Base-by-base conservation (phyloP, 2,113 vertebrate genomes). In the Chrysemys picta region DNA sequence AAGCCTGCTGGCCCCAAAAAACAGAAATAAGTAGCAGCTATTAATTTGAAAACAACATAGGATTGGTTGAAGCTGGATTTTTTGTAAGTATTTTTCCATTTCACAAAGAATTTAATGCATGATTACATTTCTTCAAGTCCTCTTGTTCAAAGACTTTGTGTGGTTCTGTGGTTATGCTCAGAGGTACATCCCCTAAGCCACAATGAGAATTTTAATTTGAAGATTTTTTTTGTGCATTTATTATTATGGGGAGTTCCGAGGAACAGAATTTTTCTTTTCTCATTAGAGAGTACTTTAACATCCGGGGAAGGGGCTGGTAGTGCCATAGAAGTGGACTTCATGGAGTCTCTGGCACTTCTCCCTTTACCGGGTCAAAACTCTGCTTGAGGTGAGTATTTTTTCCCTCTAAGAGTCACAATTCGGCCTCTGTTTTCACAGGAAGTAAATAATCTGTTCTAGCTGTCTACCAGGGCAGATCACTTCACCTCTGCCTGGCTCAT, bases 391-490 rank as follows among this genome's bases (percentile, higher is more conserved):
- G 8, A 7, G 35, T n/a, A n/a, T n/a, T n/a, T 69, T n/a, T 69
- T 69, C 17, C 65, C 65, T 69, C 35, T 69, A 69, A 83, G 24
- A 22, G 50, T 91, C 80, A 56, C 25, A 54, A 8, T 12, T 4
- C 7, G 1, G 6, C 85, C 9, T 78, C 5, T 31, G 62, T 0
- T 53, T 91, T 86, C n/a, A 57, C 12, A 0, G 0, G 12, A 19
- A 29, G 53, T 35, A 91, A 75, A 29, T 14, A 65, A 9, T 35
- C 25, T 59, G 5, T 47, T 2, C n/a, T 79, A 93, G 5, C 8
- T 4, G 79, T 81, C 80, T 10, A 65, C 22, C 52, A 79, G 10
- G 86, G 14, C 17, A 94, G 75, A 27, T 0, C 49, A 84, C 85
- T 76, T 47, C 82, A 88, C 12, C 79, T 80, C 62, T 17, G 1